phyloP scores from a whole-genome alignment of 2,113 vertebrate species.

The Trogon melanurus region DNA sequence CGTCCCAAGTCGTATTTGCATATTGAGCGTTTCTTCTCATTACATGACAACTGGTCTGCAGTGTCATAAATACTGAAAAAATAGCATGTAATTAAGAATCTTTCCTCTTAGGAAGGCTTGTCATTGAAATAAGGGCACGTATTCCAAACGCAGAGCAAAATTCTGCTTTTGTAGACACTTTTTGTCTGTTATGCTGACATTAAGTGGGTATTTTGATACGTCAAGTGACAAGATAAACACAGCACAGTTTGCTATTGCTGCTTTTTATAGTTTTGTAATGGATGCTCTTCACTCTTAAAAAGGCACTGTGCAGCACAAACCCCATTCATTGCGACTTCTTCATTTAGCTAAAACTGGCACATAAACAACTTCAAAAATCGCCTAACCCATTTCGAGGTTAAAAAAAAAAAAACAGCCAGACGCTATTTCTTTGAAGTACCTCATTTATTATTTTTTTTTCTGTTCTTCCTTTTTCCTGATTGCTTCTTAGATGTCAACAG shows the following conservation, averaged over 20 bases:
- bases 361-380: background rate
- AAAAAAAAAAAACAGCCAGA: background rate
- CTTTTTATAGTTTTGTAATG: constrained; percentile 33
- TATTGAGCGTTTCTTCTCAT: background rate
- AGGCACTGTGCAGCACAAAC: background rate
- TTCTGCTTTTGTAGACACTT: constrained; percentile 19
- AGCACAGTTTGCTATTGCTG: background rate
- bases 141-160: background rate
- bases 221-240: constrained; percentile 25
- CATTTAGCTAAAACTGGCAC: background rate
- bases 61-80: background rate
- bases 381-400: background rate
- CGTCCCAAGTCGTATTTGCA: background rate
- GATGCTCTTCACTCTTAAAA: background rate
- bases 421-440: background rate
- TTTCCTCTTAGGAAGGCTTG: background rate
- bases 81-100: background rate
- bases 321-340: background rate
- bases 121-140: constrained; percentile 24
- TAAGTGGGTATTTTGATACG: constrained; percentile 41
- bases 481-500: background rate
- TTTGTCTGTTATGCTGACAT: background rate
- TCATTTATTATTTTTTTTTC: background rate
- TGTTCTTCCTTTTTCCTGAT: background rate
- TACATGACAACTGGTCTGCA: background rate